Evolutionary conservation across 2,888 invertebrate species (phyloP).

Genomic region (Abrostola tripartita): DNA sequence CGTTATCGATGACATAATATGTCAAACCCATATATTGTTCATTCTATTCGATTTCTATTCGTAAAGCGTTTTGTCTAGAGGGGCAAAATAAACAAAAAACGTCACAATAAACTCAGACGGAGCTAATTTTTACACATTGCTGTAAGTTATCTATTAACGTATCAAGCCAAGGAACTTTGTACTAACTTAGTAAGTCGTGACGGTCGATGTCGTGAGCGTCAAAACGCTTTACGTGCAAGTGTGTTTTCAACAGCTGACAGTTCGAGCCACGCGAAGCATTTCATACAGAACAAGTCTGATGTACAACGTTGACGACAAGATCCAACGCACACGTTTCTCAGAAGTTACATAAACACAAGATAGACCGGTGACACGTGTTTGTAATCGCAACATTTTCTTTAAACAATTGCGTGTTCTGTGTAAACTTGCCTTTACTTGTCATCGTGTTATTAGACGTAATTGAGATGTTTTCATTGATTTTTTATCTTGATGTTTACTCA

Average conservation of each 20-base stretch:
- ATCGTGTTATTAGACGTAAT: constrained; percentile 39
- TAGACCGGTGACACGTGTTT: constrained; percentile 37
- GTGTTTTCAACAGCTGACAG: constrained; percentile 37
- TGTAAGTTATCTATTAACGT: background rate
- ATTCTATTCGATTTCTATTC: too few species aligned
- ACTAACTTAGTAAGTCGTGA: background rate
- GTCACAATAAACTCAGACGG: background rate
- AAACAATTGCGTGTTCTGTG: constrained; percentile 29
- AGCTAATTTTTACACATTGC: background rate
- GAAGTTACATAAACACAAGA: constrained; percentile 42
- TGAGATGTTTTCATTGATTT: constrained; percentile 39
- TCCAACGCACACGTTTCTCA: constrained; percentile 38
- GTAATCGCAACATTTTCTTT: constrained; percentile 29
- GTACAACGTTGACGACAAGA: constrained; percentile 17
- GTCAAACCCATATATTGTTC: too few species aligned
- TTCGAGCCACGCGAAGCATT: constrained; percentile 26
- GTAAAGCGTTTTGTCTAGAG: too few species aligned
- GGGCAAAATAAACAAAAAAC: too few species aligned
- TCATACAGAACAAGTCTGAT: constrained; percentile 16
- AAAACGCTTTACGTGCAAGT: constrained; percentile 13
- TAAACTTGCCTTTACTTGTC: constrained; percentile 40
- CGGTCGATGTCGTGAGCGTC: background rate
- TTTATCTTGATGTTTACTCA: constrained; percentile 14
- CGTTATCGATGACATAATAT: too few species aligned
- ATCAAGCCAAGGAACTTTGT: constrained; percentile 13